Percentiles rank a stretch among this genome's conserved stretches.
Evolutionary conservation across 2,888 invertebrate species (phyloP).

Genomic region (Conchocele bisecta): DNA sequence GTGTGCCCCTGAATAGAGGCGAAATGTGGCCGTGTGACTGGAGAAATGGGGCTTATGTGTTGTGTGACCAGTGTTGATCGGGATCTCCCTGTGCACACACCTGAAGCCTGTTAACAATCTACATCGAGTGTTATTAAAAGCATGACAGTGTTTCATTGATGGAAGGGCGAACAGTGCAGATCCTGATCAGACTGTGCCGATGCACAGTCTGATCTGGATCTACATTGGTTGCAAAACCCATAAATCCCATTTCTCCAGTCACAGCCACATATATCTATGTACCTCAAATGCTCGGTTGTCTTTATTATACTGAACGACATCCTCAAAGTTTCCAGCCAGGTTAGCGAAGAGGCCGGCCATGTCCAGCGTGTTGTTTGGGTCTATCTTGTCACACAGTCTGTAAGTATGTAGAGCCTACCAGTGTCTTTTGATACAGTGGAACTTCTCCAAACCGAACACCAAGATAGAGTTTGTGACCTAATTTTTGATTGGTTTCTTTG

Average conservation of each 20-base stretch:
- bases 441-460: too few relatives aligned
- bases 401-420: background rate
- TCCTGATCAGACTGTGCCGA: too few relatives aligned
- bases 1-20: too few relatives aligned
- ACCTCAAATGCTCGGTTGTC: constrained; percentile 89
- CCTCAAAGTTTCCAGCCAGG: constrained; percentile 92
- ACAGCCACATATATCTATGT: background rate
- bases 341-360: constrained; percentile 91
- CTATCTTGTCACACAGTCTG: constrained; percentile 67
- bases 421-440: background rate
- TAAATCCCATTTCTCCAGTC: too few relatives aligned
- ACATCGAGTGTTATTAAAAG: too few relatives aligned
- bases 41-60: too few relatives aligned
- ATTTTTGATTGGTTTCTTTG: background rate
- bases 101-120: too few relatives aligned
- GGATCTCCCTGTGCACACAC: background rate
- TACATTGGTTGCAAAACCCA: background rate
- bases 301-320: constrained; percentile 95
- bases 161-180: too few relatives aligned
- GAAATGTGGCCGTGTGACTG: too few relatives aligned
- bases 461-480: background rate
- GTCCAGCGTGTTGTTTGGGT: constrained; percentile 69
- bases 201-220: background rate
- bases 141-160: too few relatives aligned
- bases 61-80: background rate